phyloP scores from a whole-genome alignment of 2,797 vertebrate species.

The Gambelia wislizenii region DNA sequence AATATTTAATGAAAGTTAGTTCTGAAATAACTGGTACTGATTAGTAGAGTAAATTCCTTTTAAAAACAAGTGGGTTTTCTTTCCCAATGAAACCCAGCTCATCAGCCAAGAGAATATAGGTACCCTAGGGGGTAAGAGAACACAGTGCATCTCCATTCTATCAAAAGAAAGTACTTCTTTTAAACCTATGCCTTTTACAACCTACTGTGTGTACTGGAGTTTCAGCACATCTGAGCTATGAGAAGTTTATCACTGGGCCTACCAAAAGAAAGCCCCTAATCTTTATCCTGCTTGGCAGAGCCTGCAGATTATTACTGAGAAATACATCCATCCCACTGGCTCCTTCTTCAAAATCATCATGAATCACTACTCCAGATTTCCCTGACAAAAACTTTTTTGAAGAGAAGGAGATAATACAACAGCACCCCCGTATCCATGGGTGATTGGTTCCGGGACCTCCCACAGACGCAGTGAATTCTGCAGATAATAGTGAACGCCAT shows the following conservation, averaged over 20 bases:
- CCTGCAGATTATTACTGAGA: not conserved
- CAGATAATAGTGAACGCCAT: no score
- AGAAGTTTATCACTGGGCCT: not conserved
- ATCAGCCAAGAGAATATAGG: not conserved
- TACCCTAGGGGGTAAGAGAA: not conserved
- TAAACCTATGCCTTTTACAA: not conserved
- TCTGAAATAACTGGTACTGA: not conserved
- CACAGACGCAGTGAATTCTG: no score
- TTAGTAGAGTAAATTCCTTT: not conserved
- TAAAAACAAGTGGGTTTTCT: not conserved
- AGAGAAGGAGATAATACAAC: no score
- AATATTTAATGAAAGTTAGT: not conserved
- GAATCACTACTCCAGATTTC: not conserved
- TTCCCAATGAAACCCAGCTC: not conserved
- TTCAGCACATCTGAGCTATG: not conserved
- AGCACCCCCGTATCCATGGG: no score
- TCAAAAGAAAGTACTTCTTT: not conserved
- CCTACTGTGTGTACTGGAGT: not conserved
- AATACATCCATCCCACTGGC: not conserved
- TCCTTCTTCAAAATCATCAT: not conserved
- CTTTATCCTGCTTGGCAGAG: not conserved
- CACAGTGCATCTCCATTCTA: not conserved
- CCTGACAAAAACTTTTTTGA: not conserved
- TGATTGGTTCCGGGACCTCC: no score
- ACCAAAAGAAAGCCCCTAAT: not conserved